A percentile compares a stretch with the other conserved stretches of the same genome.
phyloP scores from a whole-genome alignment of 2,888 invertebrate species.

The Habrosyne pyritoides region DNA sequence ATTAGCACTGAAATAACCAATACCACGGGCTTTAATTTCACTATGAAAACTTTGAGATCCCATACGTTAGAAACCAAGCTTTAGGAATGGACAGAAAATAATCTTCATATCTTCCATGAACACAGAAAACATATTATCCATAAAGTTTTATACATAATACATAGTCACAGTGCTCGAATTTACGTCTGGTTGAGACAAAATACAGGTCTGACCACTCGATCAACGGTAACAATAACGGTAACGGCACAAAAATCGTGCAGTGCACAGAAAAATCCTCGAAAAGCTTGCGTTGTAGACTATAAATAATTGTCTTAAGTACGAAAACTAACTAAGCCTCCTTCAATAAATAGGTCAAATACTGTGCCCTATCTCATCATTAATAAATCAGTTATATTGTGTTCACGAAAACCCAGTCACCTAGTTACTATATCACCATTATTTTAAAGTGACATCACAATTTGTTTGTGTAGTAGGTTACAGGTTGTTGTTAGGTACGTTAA shows the following conservation, averaged over 20 bases:
- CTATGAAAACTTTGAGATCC: no score
- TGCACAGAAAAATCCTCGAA: constrained; percentile 58
- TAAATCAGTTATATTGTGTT: not conserved
- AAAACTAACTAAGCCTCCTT: not conserved
- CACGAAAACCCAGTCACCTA: not conserved
- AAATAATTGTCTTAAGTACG: not conserved
- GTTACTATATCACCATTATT: no score
- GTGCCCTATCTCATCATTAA: not conserved
- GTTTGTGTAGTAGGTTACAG: no score
- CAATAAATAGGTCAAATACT: constrained; percentile 2
- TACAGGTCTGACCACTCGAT: constrained; percentile 77
- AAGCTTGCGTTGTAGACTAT: constrained; percentile 28
- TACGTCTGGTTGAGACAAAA: constrained; percentile 65
- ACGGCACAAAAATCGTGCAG: constrained; percentile 72
- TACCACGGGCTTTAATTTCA: no score
- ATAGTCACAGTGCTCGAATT: constrained; percentile 53
- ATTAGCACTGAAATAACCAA: no score
- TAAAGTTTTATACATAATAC: constrained; percentile 21
- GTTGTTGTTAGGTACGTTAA: no score
- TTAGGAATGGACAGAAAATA: not conserved
- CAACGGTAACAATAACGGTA: constrained; percentile 81
- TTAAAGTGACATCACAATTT: no score
- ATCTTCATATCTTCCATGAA: not conserved
- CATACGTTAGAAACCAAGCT: not conserved
- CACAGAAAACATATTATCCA: constrained; percentile 29